Conservation (phyloP, 2,888 invertebrate genomes). For the Bugulina stolonifera region DNA sequence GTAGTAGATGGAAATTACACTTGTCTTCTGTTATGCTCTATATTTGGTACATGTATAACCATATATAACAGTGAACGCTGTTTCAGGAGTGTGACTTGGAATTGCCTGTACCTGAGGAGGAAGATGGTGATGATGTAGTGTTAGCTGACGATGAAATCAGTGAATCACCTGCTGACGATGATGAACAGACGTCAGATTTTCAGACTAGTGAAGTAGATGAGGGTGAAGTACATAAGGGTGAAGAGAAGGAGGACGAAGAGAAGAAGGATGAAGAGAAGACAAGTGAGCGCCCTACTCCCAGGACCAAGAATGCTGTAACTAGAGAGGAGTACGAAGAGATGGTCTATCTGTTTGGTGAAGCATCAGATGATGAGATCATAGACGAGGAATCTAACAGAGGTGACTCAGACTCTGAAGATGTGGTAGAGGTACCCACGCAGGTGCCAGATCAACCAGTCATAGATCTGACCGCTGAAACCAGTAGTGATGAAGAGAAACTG, state of each 20-base stretch:
- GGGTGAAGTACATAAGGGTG: neutral
- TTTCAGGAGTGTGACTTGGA: too few species aligned
- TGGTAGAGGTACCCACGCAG: neutral
- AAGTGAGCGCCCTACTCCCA: neutral
- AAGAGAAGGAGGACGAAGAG: neutral
- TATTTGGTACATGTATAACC: too few species aligned
- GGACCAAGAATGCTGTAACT: neutral
- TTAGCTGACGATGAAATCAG: too few species aligned
- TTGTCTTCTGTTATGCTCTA: too few species aligned
- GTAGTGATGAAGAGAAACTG: slow-evolving; percentile 1
- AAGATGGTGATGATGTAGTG: too few species aligned
- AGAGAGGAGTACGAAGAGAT: neutral
- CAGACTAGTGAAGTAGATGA: too few species aligned
- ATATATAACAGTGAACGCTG: too few species aligned
- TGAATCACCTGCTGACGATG: too few species aligned
- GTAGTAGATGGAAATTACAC: too few species aligned
- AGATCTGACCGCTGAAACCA: neutral
- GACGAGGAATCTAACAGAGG: neutral
- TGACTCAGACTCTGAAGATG: slow-evolving; percentile 4
- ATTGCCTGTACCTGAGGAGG: too few species aligned
- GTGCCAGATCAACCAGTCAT: neutral
- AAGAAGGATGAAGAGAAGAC: neutral
- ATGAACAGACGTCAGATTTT: too few species aligned
- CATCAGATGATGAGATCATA: slow-evolving; percentile 10
- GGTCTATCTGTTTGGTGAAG: neutral